A percentile compares a stretch with the other conserved stretches of the same genome.
phyloP scores from a whole-genome alignment of 2,113 vertebrate species.

The Picathartes gymnocephalus region DNA sequence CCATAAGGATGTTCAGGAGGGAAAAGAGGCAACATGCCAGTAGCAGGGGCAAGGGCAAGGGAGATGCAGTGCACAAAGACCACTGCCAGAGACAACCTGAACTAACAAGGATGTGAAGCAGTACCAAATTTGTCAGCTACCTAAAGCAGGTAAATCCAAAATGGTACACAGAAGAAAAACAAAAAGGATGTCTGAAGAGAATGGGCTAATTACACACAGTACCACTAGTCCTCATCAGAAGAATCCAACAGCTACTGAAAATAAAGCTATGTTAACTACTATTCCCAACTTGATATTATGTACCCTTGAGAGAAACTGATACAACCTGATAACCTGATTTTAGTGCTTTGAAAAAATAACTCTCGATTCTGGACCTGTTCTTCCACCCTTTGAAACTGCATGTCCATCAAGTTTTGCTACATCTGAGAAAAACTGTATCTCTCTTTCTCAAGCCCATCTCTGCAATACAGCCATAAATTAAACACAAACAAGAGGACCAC shows the following conservation, averaged over 20 bases:
- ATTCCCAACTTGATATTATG: neutral
- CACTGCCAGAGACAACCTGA: neutral
- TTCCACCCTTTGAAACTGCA: neutral
- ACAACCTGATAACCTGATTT: neutral
- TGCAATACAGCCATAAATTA: neutral
- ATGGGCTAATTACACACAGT: neutral
- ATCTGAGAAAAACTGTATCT: neutral
- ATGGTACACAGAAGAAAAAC: neutral
- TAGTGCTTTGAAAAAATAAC: neutral
- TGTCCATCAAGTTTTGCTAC: neutral
- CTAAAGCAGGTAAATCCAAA: neutral
- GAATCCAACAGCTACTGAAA: neutral
- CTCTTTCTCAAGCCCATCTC: neutral
- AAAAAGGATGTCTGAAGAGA: neutral
- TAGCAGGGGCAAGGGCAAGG: neutral
- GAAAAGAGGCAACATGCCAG: neutral
- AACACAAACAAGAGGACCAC: accelerated
- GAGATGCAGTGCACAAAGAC: neutral
- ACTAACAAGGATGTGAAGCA: neutral
- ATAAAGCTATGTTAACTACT: neutral
- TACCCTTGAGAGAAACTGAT: neutral
- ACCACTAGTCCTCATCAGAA: neutral
- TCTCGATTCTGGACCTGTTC: neutral
- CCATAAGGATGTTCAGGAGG: neutral
- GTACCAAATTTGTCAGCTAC: neutral